Evolutionary conservation across 2,113 vertebrate species (phyloP).

Genomic region (Myiozetetes cayanensis): DNA sequence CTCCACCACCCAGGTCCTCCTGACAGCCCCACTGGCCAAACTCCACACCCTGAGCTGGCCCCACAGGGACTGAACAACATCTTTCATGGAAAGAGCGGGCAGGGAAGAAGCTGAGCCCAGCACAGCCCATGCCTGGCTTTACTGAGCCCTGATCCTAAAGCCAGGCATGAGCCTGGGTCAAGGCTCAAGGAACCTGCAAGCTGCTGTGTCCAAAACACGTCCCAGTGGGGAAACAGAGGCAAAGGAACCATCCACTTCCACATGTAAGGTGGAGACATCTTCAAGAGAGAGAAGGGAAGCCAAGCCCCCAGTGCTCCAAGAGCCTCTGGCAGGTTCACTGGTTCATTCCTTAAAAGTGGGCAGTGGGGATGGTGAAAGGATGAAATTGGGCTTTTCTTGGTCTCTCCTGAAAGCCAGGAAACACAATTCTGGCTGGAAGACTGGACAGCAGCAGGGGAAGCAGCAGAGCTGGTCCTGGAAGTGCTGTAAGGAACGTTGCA

Average conservation of each 20-base stretch:
- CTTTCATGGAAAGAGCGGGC: accelerated
- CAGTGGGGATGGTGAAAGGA: neutral
- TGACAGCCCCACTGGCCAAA: neutral
- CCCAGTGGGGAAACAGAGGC: neutral
- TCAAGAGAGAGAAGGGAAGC: neutral
- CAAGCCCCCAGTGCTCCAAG: accelerated
- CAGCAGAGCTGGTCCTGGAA: neutral
- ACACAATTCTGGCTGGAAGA: neutral
- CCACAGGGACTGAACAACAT: neutral
- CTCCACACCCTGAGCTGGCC: neutral
- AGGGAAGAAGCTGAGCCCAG: neutral
- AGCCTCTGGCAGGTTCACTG: accelerated
- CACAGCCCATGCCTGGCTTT: accelerated
- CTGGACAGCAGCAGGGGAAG: neutral
- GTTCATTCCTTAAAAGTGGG: neutral
- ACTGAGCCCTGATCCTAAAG: neutral
- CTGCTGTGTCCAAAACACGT: neutral
- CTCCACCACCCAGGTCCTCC: neutral
- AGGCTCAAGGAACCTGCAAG: neutral
- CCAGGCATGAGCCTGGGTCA: neutral
- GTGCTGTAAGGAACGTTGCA: neutral
- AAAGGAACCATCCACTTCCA: neutral
- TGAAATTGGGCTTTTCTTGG: neutral
- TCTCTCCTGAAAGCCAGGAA: neutral
- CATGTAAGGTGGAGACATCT: neutral